Evolutionary conservation across 2,888 invertebrate genomes (phyloP), one percentile per base, ranked within the genome.

Genomic region (Leptogaster cylindrica): DNA sequence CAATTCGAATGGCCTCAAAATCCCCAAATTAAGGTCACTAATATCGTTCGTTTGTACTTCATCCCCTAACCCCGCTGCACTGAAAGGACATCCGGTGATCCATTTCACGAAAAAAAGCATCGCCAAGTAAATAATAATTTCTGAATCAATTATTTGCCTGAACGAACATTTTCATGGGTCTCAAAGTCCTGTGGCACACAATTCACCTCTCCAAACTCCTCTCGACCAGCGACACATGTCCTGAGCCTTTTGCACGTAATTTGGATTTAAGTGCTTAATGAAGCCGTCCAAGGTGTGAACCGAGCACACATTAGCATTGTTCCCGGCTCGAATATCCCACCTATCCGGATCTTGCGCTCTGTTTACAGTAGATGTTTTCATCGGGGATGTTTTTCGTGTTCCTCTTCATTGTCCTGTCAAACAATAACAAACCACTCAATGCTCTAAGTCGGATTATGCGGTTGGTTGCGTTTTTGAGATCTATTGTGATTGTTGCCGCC

Each of bases 401-500:
- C 27, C 12, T 12, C 18, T 28, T 18, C 23, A 44, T 64, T 64
- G 64, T 64, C 31, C 46, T 33, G 10, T 20, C 46, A 64, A 64
- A 64, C 48, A 64, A 64, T 48, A 64, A 64, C 64, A 64, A 48
- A 46, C 48, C 64, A 44, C 33, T 64, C 64, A 64, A 64, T 64
- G 50, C 48, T 48, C 36, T 64, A 64, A 64, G 64, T 64, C 64
- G 64, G 63, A 63, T 63, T 63, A 63, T 63, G 63, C 46, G 63
- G 63, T 63, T 63, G 63, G 63, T 63, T 63, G 64, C 64, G 33
- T 64, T 64, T 64, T 64, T 64, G 46, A 64, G 48, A 33, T 64
- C 31, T 44, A 61, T 61, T 61, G 41, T 44, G 28, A 44, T 44
- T 44, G 16, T 33, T 61, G 41, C 44, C 44, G 61, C 44, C 61